A percentile compares a stretch with the other conserved stretches of the same genome.
Conservation (phyloP, 2,797 vertebrate species). For the Squalus acanthias region DNA sequence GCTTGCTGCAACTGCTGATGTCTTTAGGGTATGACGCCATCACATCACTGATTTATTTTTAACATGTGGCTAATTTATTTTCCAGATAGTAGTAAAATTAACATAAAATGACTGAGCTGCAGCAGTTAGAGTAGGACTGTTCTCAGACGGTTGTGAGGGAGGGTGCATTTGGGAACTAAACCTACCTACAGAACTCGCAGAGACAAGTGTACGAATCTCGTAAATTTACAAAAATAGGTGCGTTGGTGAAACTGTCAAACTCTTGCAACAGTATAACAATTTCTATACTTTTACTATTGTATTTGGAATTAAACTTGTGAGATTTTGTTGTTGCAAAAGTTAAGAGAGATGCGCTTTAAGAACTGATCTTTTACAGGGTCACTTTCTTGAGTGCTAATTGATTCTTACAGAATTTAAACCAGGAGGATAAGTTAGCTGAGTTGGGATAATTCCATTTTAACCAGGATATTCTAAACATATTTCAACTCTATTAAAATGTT, state of each 20-base stretch:
- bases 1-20: background rate
- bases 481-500: background rate
- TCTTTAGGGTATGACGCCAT: background rate
- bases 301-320: background rate
- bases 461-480: background rate
- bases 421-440: background rate
- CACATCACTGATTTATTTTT: background rate
- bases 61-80: background rate
- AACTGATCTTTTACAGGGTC: background rate
- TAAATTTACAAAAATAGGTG: background rate
- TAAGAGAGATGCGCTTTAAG: background rate
- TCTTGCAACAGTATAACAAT: background rate
- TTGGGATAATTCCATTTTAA: background rate
- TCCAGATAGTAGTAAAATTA: background rate
- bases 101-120: background rate
- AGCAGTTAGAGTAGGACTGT: background rate
- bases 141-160: background rate
- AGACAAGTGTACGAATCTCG: background rate
- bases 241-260: background rate
- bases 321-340: background rate
- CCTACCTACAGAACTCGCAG: background rate
- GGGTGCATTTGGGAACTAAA: background rate
- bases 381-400: background rate
- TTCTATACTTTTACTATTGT: background rate
- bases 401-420: background rate